Percentiles rank a stretch among this genome's conserved stretches.
Conservation (phyloP, 2,888 invertebrate species). For the Zonitis immaculata region DNA sequence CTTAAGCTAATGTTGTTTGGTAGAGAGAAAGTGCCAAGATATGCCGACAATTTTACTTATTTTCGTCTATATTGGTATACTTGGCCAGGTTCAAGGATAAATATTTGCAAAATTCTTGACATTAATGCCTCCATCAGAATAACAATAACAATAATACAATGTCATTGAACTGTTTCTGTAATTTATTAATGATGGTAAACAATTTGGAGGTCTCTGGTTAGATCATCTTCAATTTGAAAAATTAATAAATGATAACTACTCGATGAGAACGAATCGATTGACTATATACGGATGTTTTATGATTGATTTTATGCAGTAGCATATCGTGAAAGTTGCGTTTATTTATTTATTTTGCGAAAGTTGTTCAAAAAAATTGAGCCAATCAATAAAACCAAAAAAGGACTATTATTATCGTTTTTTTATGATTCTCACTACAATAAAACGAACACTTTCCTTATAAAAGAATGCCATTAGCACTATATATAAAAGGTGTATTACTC, state of each 20-base stretch:
- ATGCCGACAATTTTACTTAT: not conserved
- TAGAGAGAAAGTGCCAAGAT: constrained; percentile 3
- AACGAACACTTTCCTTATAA: constrained; percentile 26
- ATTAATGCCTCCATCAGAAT: not conserved
- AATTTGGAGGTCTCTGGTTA: no score
- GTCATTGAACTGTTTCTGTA: not conserved
- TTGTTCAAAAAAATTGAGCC: no score
- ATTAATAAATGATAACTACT: no score
- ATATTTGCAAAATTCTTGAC: not conserved
- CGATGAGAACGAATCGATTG: no score
- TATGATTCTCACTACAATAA: constrained; percentile 15
- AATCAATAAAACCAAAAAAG: no score
- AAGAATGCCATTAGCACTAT: constrained; percentile 31
- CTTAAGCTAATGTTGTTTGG: not conserved
- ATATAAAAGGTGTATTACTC: constrained; percentile 30
- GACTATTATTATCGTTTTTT: not conserved
- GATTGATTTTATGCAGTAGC: not conserved
- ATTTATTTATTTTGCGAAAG: not conserved
- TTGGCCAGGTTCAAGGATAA: constrained; percentile 5
- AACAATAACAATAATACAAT: not conserved
- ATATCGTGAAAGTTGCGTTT: not conserved
- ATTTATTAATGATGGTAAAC: no score
- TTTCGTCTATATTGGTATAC: not conserved
- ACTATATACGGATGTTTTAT: not conserved
- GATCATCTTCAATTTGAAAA: no score